Percentiles rank a stretch among this genome's conserved stretches.
These are phyloP conservation scores for Tiliacea aurago DNA, from an alignment of 2,888 invertebrate genomes.

Conservation along the genomic window DNA sequence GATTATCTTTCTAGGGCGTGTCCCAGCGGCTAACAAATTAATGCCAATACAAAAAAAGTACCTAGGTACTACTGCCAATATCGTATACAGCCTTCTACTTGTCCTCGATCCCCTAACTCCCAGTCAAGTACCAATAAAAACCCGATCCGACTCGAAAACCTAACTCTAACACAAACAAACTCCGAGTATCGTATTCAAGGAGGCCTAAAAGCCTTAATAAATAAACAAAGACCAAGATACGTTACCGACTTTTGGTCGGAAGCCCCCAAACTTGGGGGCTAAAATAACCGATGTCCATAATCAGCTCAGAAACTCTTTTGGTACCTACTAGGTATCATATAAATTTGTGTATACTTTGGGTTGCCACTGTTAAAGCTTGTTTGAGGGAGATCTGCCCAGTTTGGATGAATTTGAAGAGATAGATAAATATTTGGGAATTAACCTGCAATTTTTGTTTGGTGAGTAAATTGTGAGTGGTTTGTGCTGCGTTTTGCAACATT, in stretches of 20 bases:
- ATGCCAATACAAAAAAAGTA: not conserved
- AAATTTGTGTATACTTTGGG: constrained; percentile 36
- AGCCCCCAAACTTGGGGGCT: constrained; percentile 40
- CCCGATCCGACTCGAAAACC: constrained; percentile 37
- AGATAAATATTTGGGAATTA: constrained; percentile 18
- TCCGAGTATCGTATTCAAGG: constrained; percentile 52
- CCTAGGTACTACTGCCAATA: not conserved
- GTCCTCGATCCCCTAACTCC: not conserved
- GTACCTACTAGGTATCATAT: constrained; percentile 22
- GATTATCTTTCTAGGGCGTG: too few relatives aligned
- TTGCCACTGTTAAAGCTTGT: constrained; percentile 17
- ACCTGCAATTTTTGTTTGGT: constrained; percentile 16
- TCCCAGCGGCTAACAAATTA: not conserved
- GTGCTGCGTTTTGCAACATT: not conserved
- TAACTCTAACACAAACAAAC: constrained; percentile 46
- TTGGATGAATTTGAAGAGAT: constrained; percentile 21
- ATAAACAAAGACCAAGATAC: constrained; percentile 52
- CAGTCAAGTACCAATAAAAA: constrained; percentile 35
- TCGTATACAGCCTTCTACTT: not conserved
- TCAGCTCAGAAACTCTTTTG: constrained; percentile 40
- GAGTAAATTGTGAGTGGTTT: not conserved
- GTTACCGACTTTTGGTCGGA: constrained; percentile 47
- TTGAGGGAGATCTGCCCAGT: not conserved
- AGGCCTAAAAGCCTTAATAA: constrained; percentile 53
- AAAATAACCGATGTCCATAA: constrained; percentile 58